Base-by-base conservation (phyloP, 2,888 invertebrate genomes). In the Andricus curvator region DNA sequence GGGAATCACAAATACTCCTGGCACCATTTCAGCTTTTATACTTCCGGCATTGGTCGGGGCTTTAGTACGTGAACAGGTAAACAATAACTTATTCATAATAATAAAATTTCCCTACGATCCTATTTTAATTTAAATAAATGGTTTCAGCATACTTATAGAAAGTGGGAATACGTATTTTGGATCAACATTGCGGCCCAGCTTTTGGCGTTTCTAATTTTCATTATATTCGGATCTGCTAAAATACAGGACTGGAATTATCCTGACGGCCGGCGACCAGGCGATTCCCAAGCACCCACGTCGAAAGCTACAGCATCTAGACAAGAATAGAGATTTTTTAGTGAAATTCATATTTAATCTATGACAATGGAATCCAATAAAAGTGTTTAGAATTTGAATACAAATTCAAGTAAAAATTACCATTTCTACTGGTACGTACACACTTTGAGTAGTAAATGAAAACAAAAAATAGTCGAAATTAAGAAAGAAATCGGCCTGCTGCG, bases 1-100 rank as follows among this genome's bases (percentile, higher is more conserved):
- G 92, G 92, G 92, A 1, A 90, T 92, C n/a, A 92, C 92, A 17
- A 92, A 92, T 81, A 91, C 91, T 0, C 92, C 92, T 0, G 92
- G 92, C 56, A 91, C 92, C 1, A 87, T 92, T 78, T 89, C 92
- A 0, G 92, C 92, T 4, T 91, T 92, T 78, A 11, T 92, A 68
- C 81, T 92, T 44, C 92, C 92, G 4, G 88, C 88, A 4, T 78
- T 92, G 76, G 90, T 92, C 4, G 92, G 92, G 0, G 84, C 83
- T 29, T 83, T 92, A 51, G 89, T 86, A 22, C 86, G 88, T 65
- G 37, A 68, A 11, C 92, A 91, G 80, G 92, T 92, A 80, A 91
- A 89, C 83, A 41, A 15, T 68, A 22, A 37, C 29, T 68, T n/a
- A 68, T 44, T 56, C 5, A 25, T 33, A 22, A 29, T 68, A 68